A percentile compares a stretch with the other conserved stretches of the same genome.
Conservation (phyloP, 1,140 invertebrate species). For the Metopolophium dirhodum region DNA sequence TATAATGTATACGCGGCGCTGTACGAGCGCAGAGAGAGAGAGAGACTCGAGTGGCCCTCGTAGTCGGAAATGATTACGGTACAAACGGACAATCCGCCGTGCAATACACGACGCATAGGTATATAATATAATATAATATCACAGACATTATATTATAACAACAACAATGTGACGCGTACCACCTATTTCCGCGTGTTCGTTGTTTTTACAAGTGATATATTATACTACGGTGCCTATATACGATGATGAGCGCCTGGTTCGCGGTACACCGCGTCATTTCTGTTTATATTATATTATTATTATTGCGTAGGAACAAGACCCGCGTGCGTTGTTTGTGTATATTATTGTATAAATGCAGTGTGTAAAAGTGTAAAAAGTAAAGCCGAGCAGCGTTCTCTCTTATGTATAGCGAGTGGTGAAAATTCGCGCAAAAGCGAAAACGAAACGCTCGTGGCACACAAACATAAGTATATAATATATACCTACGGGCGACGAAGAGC, state of each 20-base stretch:
- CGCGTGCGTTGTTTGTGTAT: background rate
- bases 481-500: background rate
- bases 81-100: constrained; percentile 12
- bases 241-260: too few species aligned
- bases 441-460: background rate
- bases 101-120: background rate
- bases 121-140: background rate
- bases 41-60: background rate
- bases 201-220: too few species aligned
- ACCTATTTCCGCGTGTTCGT: too few species aligned
- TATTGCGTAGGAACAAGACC: background rate
- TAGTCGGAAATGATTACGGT: background rate
- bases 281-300: background rate
- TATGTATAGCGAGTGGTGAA: background rate
- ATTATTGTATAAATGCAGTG: background rate
- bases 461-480: background rate
- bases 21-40: background rate
- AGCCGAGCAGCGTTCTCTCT: background rate
- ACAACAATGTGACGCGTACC: background rate
- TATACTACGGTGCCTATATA: too few species aligned
- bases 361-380: background rate
- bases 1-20: too few species aligned
- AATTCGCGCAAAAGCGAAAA: background rate
- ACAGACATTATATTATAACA: background rate
- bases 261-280: background rate